A percentile compares a stretch with the other conserved stretches of the same genome.
Evolutionary conservation across 2,113 vertebrate species (phyloP).

Genomic region (Delphinapterus leucas): DNA sequence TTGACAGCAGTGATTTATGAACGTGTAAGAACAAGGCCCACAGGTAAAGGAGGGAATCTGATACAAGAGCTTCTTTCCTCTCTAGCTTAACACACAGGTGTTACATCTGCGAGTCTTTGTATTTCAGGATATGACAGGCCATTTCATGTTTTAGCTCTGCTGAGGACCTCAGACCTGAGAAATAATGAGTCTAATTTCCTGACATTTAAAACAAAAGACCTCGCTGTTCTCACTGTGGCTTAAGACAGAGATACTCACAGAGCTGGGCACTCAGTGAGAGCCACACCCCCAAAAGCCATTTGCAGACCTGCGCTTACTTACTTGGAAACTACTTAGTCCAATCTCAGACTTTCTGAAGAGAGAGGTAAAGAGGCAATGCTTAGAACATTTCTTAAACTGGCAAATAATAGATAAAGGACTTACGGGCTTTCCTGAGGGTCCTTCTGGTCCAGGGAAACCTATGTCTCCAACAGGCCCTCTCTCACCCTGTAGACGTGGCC

Average conservation of each 20-base stretch:
- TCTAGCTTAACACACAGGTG: neutral
- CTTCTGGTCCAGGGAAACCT: slow-evolving; percentile 96
- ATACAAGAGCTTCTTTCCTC: neutral
- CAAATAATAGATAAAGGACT: slow-evolving; percentile 74
- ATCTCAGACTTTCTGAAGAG: slow-evolving; percentile 8
- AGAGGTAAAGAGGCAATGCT: neutral
- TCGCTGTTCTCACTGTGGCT: neutral
- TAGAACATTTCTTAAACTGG: neutral
- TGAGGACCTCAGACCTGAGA: neutral
- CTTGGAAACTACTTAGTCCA: neutral
- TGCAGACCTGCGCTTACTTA: neutral
- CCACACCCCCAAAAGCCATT: neutral
- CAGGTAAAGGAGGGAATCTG: neutral
- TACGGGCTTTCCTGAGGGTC: slow-evolving; percentile 92
- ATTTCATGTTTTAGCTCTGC: neutral
- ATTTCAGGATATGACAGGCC: neutral
- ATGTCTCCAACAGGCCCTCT: slow-evolving; percentile 95
- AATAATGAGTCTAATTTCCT: neutral
- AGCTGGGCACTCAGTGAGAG: neutral
- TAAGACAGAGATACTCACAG: neutral
- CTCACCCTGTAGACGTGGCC: slow-evolving; percentile 85
- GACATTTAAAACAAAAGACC: neutral
- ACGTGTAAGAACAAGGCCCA: neutral
- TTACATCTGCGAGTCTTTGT: neutral
- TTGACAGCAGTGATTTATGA: neutral